These are phyloP conservation scores for Rhabdomys dilectus DNA, from an alignment of 2,113 vertebrate species.

Conservation along the genomic window DNA sequence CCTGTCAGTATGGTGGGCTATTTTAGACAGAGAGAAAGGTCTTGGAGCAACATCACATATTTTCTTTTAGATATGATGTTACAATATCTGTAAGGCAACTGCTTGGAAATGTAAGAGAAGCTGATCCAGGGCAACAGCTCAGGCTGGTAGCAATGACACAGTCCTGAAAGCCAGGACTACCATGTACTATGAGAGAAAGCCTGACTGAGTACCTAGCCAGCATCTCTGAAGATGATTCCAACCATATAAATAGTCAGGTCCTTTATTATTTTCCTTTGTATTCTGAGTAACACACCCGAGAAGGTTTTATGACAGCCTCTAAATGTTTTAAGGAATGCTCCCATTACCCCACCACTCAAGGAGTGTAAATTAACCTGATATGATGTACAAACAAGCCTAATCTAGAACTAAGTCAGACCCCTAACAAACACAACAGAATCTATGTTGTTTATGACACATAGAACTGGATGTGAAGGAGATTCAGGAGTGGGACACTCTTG, in stretches of 20 bases:
- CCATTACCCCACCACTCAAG: not conserved
- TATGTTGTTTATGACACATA: too few relatives aligned
- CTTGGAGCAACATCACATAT: too few relatives aligned
- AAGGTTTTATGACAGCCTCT: not conserved
- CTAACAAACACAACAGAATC: not conserved
- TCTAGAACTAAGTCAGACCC: not conserved
- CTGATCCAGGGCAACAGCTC: not conserved
- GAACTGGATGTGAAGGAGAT: not conserved
- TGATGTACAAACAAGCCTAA: too few relatives aligned
- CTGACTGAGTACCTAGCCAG: too few relatives aligned
- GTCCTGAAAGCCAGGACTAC: too few relatives aligned
- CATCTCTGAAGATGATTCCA: not conserved
- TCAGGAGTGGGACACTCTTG: not conserved
- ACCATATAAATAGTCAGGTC: too few relatives aligned
- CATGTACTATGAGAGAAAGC: not conserved
- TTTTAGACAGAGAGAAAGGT: not conserved
- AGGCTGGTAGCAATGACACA: too few relatives aligned
- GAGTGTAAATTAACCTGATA: not conserved
- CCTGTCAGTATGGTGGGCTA: not conserved
- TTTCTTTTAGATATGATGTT: not conserved
- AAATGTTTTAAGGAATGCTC: not conserved
- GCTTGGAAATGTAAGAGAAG: not conserved
- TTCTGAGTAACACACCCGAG: not conserved
- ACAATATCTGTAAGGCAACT: too few relatives aligned
- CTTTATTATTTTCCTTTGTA: not conserved